Base-by-base conservation (phyloP, 2,113 vertebrate species). In the Petrocephalus zakoni region DNA sequence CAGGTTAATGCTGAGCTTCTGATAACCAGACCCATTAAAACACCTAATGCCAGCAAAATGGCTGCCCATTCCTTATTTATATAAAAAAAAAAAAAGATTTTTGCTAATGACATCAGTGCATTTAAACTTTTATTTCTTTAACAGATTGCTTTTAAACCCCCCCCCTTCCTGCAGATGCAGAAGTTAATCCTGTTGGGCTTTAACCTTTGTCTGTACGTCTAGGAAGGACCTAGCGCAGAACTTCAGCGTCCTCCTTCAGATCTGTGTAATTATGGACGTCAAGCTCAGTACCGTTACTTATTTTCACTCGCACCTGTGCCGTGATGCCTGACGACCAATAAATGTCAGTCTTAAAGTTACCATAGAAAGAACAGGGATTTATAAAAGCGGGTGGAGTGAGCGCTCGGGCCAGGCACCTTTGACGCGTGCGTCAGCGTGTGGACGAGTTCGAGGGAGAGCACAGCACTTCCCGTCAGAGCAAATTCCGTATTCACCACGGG, bases 271-370 rank as follows among this genome's bases (percentile, higher is more conserved):
- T 90, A 85, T 10, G 11, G 9, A 87, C 6, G 15, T 90, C 86
- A 90, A 91, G 56, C 22, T 46, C 34, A 58, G 72, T 84, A 88
- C 87, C 87, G 29, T 90, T 87, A 56, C 51, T 89, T 89, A 75
- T 22, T 42, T 88, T 87, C 15, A 2, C 42, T 86, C n/a, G 47
- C 82, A 55, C 52, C 29, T 42, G 49, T 52, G 21, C n/a, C 5
- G 17, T 13, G 47, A 37, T 89, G 89, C 87, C 87, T 29, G 46
- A 56, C 37, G 25, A 58, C 75, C 72, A 61, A 56, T 90, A 88
- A 88, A 87, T 25, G 85, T 88, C 75, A 90, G 49, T 88, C 81
- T 52, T 15, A 4, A 29, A 85, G 85, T 83, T 56, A 55, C 85
- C 75, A 51, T 58, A 61, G 53, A 89, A 90, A 85, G n/a, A 87